A percentile compares a stretch with the other conserved stretches of the same genome.
phyloP scores from a whole-genome alignment of 2,797 vertebrate species.

The Todus mexicanus region DNA sequence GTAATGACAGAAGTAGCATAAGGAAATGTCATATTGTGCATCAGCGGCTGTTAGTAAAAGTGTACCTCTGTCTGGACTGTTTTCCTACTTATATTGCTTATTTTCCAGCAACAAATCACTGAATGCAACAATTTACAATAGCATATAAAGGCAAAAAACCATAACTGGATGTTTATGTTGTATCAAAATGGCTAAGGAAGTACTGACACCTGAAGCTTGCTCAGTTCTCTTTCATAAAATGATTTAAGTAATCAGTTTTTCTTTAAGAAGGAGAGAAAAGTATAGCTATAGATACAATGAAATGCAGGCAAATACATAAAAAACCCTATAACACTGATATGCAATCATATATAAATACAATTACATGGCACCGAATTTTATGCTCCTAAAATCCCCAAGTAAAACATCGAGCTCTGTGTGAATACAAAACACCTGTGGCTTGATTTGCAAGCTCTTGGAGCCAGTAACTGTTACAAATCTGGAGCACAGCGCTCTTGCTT shows the following conservation, averaged over 20 bases:
- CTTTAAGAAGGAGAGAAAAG: not conserved
- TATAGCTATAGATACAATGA: not conserved
- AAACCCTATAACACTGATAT: not conserved
- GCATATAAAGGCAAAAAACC: not conserved
- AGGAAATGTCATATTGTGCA: constrained; percentile 35
- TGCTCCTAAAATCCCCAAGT: not conserved
- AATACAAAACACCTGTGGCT: not conserved
- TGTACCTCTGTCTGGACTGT: not conserved
- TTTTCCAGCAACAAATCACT: not conserved
- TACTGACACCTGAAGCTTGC: not conserved
- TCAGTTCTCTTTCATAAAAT: not conserved
- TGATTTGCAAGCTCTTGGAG: not conserved
- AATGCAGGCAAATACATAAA: not conserved
- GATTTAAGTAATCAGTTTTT: not conserved
- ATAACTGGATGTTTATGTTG: not conserved
- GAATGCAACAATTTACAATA: not conserved
- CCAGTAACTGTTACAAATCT: not conserved
- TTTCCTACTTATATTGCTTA: not conserved
- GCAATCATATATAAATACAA: not conserved
- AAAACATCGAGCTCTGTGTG: not conserved
- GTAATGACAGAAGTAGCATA: constrained; percentile 2
- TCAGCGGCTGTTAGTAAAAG: not conserved
- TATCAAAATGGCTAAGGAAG: not conserved
- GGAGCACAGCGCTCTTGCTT: not conserved
- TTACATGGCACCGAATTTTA: not conserved